phyloP scores from a whole-genome alignment of 2,888 invertebrate genomes.

The Pycnomerus fuliginosus region DNA sequence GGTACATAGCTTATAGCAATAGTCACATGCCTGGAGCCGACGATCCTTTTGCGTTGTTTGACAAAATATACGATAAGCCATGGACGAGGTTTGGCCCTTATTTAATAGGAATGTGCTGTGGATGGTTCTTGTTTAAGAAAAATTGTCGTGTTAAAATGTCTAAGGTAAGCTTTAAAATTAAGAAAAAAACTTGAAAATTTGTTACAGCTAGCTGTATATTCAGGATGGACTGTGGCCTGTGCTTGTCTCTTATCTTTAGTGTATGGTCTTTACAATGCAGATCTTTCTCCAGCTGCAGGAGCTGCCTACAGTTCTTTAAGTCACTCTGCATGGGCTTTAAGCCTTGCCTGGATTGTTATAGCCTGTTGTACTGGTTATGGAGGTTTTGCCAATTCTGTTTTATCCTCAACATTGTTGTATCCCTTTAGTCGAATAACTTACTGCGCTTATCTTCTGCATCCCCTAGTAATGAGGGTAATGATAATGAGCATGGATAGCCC shows the following conservation, averaged over 20 bases:
- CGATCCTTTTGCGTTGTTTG: slow-evolving; percentile 81
- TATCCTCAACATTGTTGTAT: slow-evolving; percentile 76
- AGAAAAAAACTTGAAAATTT: not conserved
- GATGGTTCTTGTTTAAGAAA: slow-evolving; percentile 81
- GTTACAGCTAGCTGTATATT: slow-evolving; percentile 61
- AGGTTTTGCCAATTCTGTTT: slow-evolving; percentile 67
- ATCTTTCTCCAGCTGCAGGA: slow-evolving; percentile 67
- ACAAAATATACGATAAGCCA: slow-evolving; percentile 87
- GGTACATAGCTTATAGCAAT: slow-evolving; percentile 74
- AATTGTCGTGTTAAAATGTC: slow-evolving; percentile 75
- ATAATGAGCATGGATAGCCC: slow-evolving; percentile 82
- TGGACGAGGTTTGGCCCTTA: slow-evolving; percentile 86
- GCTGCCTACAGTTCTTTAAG: slow-evolving; percentile 80
- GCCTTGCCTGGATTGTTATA: slow-evolving; percentile 79
- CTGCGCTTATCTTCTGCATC: slow-evolving; percentile 83
- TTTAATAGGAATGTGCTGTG: slow-evolving; percentile 79
- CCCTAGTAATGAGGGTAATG: slow-evolving; percentile 75
- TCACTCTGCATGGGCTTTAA: slow-evolving; percentile 80
- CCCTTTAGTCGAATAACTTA: slow-evolving; percentile 86
- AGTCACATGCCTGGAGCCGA: slow-evolving; percentile 77
- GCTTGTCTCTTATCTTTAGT: slow-evolving; percentile 70
- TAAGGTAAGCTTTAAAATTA: slow-evolving; percentile 55
- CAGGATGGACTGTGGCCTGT: slow-evolving; percentile 71
- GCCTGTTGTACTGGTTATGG: slow-evolving; percentile 84
- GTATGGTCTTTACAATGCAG: slow-evolving; percentile 74